Conservation (phyloP, 92 coral and sea anemone species). For the Heliopora coerulea region DNA sequence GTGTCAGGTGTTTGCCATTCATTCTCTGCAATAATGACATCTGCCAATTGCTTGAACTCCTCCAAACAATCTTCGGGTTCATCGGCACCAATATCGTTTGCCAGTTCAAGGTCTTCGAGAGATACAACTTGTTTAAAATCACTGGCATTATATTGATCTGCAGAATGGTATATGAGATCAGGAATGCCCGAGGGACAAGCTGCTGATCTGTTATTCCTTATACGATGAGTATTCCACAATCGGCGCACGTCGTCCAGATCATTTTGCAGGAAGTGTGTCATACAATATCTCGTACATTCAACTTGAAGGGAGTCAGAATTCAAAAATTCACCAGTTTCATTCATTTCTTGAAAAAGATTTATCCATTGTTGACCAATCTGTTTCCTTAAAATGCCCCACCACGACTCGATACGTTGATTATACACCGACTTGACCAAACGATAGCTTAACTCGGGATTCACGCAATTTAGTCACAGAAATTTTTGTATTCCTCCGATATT, state of each 20-base stretch:
- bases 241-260: constrained; percentile 23
- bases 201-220: constrained; percentile 32
- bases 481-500: constrained; percentile 47
- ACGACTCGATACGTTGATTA: constrained; percentile 55
- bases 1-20: too few species aligned
- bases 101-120: not conserved
- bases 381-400: constrained; percentile 50
- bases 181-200: constrained; percentile 44
- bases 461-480: constrained; percentile 33
- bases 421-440: constrained; percentile 44
- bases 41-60: constrained; percentile 5
- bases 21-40: not conserved
- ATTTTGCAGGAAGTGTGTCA: constrained; percentile 30
- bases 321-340: constrained; percentile 10
- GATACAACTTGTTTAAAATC: too few species aligned
- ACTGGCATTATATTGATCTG: constrained; percentile 14
- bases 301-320: constrained; percentile 28
- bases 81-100: not conserved
- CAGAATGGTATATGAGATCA: constrained; percentile 23
- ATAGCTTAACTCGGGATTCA: constrained; percentile 36
- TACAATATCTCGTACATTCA: constrained; percentile 30
- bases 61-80: not conserved
- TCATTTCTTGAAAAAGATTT: constrained; percentile 30
- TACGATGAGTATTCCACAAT: constrained; percentile 37
- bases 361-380: constrained; percentile 33